Base-by-base conservation (phyloP, 2,113 vertebrate genomes). In the Pseudorasbora parva region DNA sequence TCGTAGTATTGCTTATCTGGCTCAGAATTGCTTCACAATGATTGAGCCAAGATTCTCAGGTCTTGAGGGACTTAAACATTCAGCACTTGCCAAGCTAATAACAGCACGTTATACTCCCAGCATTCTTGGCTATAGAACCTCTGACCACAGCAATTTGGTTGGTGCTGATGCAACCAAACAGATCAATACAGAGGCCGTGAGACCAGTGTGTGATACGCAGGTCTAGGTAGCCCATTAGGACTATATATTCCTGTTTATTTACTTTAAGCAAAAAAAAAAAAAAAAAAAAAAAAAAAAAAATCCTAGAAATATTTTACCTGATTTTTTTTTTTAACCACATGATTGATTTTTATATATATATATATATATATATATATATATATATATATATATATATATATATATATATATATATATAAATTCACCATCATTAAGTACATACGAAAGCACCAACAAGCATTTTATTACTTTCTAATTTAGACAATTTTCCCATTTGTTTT, bases 161-260 rank as follows among this genome's bases (percentile, higher is more conserved):
- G 51, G 78, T 82, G 85, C 59, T 80, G 85, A 64, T 79, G 49
- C 83, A 84, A 86, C 74, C 84, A 84, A 78, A 81, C 79, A 75
- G 82, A 86, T 88, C 79, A 71, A 88, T 88, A 80, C 23, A 30
- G 69, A 64, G 43, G 68, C 74, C 56, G 60, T 78, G 81, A 81
- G 78, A 66, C 27, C 51, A 72, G 75, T 60, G 54, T 43, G 14
- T 77, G 64, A 15, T 51, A 60, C 66, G 10, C 12, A 47, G 71
- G 64, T 49, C 54, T 76, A 17, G 59, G 69, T 56, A 30, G 60
- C 41, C 54, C 9, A 83, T 60, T 56, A 71, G 62, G 57, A 60
- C n/a, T 33, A 33, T 3, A 2, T 2, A 33, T 33, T 33, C 33
- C 33, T 33, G 4, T 30, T 2, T 37, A 37, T 37, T 6, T 37